Evolutionary conservation across 2,888 invertebrate species (phyloP), one percentile per base, ranked within the genome.

Genomic region (Schrankia costaestrigalis): DNA sequence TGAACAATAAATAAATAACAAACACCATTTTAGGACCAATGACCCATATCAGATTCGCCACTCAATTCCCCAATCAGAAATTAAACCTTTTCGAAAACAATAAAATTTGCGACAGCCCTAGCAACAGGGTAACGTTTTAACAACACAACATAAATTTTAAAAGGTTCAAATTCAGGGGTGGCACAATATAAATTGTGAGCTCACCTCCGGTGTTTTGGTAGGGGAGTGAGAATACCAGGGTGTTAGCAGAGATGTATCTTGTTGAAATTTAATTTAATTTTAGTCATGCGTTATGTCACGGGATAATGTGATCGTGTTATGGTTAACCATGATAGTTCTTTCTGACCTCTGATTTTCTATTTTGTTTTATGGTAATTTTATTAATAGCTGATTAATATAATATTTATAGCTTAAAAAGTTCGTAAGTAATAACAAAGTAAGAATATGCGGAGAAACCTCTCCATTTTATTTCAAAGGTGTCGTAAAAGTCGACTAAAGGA

Each of bases 181-280:
- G 10, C 26, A 31, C 41, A 35, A 29, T 56, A 58, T 60, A 62
- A 63, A 62, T 58, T 42, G 52, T 47, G 19, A 26, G 23, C 39
- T 43, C 46, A 56, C 54, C 55, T 56, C 59, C 60, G 55, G 55
- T 24, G 35, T 35, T n/a, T 37, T 40, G 52, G 33, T 35, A 43
- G 44, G 24, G 37, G 25, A 36, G 23, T 18, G 45, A 30, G 11
- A 15, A 29, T 22, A 11, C 26, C 35, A 41, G 41, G 25, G 31
- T n/a, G n/a, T n/a, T n/a, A 26, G 30, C 17, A 26, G 42, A 48
- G 42, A 49, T 48, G 48, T 43, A 46, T 45, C 56, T 50, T 47
- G 55, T 58, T 49, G 53, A 67, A 68, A 63, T 66, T 66, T 63
- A 66, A 68, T 68, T 68, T 63, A 63, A 57, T 56, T 52, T 49